Percentiles rank a stretch among this genome's conserved stretches.
phyloP scores from a whole-genome alignment of 2,888 invertebrate species.

The Liposcelis brunnea region DNA sequence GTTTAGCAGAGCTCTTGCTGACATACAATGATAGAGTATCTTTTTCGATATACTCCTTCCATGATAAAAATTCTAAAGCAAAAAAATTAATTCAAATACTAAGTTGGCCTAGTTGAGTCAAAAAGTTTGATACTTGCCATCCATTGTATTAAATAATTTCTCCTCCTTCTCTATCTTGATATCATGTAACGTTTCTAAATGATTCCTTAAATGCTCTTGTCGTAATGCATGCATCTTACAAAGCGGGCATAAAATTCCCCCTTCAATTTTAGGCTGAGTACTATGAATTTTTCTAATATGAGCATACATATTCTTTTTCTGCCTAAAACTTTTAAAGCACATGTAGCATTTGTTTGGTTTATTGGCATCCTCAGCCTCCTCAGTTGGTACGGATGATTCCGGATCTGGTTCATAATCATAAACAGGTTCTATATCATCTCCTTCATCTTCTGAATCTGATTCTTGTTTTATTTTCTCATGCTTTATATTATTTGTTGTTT shows the following conservation, averaged over 20 bases:
- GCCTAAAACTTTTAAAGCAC: conserved; percentile 2
- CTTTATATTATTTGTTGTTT: too few relatives aligned
- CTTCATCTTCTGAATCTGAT: conserved; percentile 1
- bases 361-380: background rate
- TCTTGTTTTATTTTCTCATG: background rate
- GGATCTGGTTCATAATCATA: conserved; percentile 8
- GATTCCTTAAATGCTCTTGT: conserved; percentile 6
- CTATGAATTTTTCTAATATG: conserved; percentile 7
- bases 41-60: background rate
- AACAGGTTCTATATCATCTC: background rate
- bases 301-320: conserved; percentile 7
- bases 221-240: conserved; percentile 3
- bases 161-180: background rate
- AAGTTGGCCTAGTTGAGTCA: too few relatives aligned
- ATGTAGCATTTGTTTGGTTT: conserved; percentile 1
- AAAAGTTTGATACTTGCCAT: too few relatives aligned
- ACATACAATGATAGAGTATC: background rate
- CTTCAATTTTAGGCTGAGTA: conserved; percentile 3
- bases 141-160: background rate
- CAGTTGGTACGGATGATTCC: background rate
- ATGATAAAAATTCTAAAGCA: conserved; percentile 1
- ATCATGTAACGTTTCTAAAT: background rate
- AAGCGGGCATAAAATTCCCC: conserved; percentile 1
- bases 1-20: conserved; percentile 4
- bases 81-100: background rate